Percentiles rank a stretch among this genome's conserved stretches.
phyloP scores from a whole-genome alignment of 2,888 invertebrate genomes.

The Ceramica pisi region DNA sequence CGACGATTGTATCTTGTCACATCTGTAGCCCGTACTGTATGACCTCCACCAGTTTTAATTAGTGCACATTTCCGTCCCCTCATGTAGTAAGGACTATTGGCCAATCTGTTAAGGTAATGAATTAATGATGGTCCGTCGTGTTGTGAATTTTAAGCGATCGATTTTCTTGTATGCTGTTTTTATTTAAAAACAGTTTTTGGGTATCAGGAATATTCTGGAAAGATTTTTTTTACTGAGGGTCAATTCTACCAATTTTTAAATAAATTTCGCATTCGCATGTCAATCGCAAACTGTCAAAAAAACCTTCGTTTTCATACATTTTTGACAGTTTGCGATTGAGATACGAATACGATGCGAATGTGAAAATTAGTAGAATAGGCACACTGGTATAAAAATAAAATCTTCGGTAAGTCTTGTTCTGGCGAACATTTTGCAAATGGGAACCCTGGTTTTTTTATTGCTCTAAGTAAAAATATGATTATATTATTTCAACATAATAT shows the following conservation, averaged over 20 bases:
- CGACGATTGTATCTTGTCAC: constrained; percentile 83
- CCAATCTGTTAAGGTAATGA: constrained; percentile 57
- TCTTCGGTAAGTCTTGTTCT: not conserved
- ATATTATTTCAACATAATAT: not conserved
- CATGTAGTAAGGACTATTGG: constrained; percentile 50
- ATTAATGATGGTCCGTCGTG: constrained; percentile 49
- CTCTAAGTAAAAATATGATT: not conserved
- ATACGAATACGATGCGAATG: too few relatives aligned
- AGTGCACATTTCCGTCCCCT: constrained; percentile 66
- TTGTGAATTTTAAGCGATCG: constrained; percentile 25
- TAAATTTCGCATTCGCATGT: too few relatives aligned
- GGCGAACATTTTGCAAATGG: not conserved
- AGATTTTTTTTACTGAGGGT: too few relatives aligned
- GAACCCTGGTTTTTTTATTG: not conserved
- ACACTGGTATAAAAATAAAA: not conserved
- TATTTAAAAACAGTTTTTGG: not conserved
- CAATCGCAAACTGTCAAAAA: too few relatives aligned
- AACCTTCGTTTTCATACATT: too few relatives aligned
- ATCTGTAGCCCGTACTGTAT: constrained; percentile 72
- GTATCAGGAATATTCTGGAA: too few relatives aligned
- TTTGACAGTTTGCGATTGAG: too few relatives aligned
- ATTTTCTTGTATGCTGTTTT: not conserved
- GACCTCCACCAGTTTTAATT: constrained; percentile 74
- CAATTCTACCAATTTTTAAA: too few relatives aligned
- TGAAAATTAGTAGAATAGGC: too few relatives aligned